These are phyloP conservation scores for Sarcophaga subvicina DNA, from an alignment of 2,888 invertebrate genomes.

Conservation along the genomic window DNA sequence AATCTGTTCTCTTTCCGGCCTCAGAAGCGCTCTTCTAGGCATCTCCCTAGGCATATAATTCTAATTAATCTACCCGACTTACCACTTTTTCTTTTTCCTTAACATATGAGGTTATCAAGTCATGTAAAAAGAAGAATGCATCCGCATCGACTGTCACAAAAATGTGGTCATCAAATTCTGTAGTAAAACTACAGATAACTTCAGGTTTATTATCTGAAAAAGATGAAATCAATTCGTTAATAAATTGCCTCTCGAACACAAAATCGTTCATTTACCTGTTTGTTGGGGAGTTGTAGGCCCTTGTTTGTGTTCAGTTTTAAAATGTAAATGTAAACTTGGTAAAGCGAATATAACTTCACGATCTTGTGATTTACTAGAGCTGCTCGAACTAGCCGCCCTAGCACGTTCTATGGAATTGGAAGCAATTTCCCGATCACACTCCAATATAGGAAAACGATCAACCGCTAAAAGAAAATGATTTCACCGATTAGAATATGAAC, in stretches of 20 bases:
- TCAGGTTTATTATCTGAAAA: slow-evolving; percentile 89
- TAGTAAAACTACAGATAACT: slow-evolving; percentile 98
- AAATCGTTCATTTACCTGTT: slow-evolving; percentile 81
- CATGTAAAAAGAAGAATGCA: slow-evolving; percentile 98
- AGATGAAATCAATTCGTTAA: neutral
- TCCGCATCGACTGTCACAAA: slow-evolving; percentile 99
- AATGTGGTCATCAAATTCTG: slow-evolving; percentile 99
- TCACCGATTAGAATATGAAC: neutral
- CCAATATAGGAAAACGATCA: slow-evolving; percentile 94
- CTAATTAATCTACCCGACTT: slow-evolving; percentile 72
- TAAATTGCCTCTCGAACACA: neutral
- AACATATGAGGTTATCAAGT: slow-evolving; percentile 97
- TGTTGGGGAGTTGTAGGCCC: slow-evolving; percentile 87
- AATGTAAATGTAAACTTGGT: slow-evolving; percentile 94
- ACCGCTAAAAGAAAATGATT: slow-evolving; percentile 85
- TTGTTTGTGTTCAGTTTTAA: slow-evolving; percentile 96
- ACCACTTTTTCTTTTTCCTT: slow-evolving; percentile 95
- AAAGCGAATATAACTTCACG: slow-evolving; percentile 98
- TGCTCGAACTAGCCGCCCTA: slow-evolving; percentile 81
- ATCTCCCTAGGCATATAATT: no score
- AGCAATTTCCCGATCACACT: slow-evolving; percentile 87
- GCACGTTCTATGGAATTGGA: slow-evolving; percentile 84
- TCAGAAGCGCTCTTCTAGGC: no score
- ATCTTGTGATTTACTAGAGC: slow-evolving; percentile 87
- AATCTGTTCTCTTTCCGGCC: no score